These are phyloP conservation scores for Dascillus cervinus DNA, from an alignment of 2,888 invertebrate genomes.

Conservation along the genomic window DNA sequence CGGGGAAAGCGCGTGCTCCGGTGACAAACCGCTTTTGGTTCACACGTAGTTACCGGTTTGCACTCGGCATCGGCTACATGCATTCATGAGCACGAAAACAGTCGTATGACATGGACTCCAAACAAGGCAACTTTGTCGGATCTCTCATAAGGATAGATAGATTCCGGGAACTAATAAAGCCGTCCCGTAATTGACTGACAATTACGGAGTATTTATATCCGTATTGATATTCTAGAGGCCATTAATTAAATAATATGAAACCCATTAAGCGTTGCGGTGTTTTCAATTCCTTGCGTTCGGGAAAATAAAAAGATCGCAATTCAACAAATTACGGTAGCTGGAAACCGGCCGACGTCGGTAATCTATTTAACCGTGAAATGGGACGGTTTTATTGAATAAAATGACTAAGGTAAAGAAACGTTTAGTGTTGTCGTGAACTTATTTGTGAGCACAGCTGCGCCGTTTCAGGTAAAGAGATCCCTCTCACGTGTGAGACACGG, in stretches of 20 bases:
- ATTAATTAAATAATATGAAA: conserved; percentile 23
- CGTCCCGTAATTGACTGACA: conserved; percentile 22
- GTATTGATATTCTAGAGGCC: conserved; percentile 13
- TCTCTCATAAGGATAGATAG: conserved; percentile 12
- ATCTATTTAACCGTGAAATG: conserved; percentile 21
- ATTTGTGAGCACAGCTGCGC: conserved; percentile 14
- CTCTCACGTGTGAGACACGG: conserved; percentile 14
- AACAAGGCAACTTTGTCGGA: conserved; percentile 17
- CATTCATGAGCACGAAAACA: conserved; percentile 14
- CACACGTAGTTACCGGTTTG: conserved; percentile 10
- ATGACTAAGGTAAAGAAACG: conserved; percentile 15
- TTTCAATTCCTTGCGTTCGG: conserved; percentile 9
- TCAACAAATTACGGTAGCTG: conserved; percentile 18
- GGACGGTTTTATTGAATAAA: conserved; percentile 20
- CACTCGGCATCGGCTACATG: conserved; percentile 10
- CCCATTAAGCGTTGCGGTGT: conserved; percentile 8
- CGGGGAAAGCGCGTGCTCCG: conserved; percentile 4
- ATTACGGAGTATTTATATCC: conserved; percentile 19
- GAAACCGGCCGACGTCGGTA: conserved; percentile 16
- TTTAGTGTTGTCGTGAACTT: conserved; percentile 15
- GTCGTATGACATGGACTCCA: conserved; percentile 11
- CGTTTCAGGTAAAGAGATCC: conserved; percentile 12
- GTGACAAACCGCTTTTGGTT: conserved; percentile 5
- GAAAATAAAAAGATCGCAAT: conserved; percentile 11
- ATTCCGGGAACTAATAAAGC: conserved; percentile 24